Percentiles rank a stretch among this genome's conserved stretches.
These are phyloP conservation scores for Brachionus koreanus DNA, from an alignment of 1,140 invertebrate genomes.

Conservation along the genomic window DNA sequence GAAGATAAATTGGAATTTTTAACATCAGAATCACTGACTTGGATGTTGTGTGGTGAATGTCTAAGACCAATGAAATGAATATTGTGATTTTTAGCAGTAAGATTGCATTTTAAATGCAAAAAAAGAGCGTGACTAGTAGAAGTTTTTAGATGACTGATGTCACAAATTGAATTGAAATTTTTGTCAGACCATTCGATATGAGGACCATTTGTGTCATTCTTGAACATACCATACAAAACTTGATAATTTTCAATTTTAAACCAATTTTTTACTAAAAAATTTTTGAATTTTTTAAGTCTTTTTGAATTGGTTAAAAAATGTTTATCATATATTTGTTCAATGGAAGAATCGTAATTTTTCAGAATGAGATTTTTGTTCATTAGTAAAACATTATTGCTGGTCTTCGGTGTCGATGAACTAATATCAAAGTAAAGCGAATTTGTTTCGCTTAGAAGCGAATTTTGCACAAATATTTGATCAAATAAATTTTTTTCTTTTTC, in stretches of 20 bases:
- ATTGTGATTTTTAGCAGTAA: background rate
- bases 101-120: background rate
- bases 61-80: slow-evolving; percentile 22
- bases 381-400: background rate
- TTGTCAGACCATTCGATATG: slow-evolving; percentile 6
- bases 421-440: slow-evolving; percentile 3
- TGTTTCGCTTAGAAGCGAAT: background rate
- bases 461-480: slow-evolving; percentile 24
- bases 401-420: background rate
- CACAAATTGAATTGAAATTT: background rate
- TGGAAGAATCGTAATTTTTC: background rate
- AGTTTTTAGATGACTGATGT: background rate
- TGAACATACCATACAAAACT: slow-evolving; percentile 12
- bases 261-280: background rate
- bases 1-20: background rate
- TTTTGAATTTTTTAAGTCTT: slow-evolving; percentile 28
- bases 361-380: slow-evolving; percentile 3
- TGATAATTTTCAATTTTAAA: background rate
- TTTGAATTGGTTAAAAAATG: slow-evolving; percentile 17
- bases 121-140: background rate
- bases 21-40: background rate
- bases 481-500: slow-evolving; percentile 38
- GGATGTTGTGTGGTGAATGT: background rate
- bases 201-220: background rate
- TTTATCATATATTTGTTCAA: slow-evolving; percentile 16